Conservation (phyloP, 2,888 invertebrate genomes). For the Pyrocoelia pectoralis region DNA sequence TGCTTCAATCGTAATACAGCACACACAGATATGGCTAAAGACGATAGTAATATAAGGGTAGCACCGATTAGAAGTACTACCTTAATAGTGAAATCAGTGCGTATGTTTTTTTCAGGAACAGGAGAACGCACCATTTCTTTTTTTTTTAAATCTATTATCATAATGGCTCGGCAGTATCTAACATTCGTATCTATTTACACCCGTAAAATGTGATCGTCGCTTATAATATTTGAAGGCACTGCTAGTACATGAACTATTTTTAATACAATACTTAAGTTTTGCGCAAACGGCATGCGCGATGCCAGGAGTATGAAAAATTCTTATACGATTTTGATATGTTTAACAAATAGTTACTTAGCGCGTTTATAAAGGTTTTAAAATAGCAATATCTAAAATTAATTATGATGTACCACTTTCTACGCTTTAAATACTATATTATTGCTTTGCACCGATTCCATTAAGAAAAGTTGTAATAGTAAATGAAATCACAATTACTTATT, state of each 20-base stretch:
- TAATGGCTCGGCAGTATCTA: background rate
- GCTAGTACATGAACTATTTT: constrained; percentile 1
- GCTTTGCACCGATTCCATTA: too few relatives aligned
- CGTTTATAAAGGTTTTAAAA: background rate
- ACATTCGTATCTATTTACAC: background rate
- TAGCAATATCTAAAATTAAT: background rate
- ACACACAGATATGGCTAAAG: constrained; percentile 16
- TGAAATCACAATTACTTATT: too few relatives aligned
- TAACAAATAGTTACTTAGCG: background rate
- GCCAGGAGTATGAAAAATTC: background rate
- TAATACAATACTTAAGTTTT: constrained; percentile 4
- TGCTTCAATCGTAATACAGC: constrained; percentile 10
- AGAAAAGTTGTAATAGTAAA: too few relatives aligned
- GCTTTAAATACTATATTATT: background rate
- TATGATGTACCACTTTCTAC: background rate
- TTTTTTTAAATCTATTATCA: background rate
- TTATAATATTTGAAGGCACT: background rate
- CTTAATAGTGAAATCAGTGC: background rate
- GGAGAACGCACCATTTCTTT: background rate
- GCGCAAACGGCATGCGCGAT: constrained; percentile 2
- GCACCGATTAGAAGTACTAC: background rate
- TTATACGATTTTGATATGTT: background rate
- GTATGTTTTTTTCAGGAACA: background rate
- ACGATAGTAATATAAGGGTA: constrained; percentile 8
- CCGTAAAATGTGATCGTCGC: constrained; percentile 10